phyloP scores from a whole-genome alignment of 2,113 vertebrate genomes.

The Sinosuthora webbiana region DNA sequence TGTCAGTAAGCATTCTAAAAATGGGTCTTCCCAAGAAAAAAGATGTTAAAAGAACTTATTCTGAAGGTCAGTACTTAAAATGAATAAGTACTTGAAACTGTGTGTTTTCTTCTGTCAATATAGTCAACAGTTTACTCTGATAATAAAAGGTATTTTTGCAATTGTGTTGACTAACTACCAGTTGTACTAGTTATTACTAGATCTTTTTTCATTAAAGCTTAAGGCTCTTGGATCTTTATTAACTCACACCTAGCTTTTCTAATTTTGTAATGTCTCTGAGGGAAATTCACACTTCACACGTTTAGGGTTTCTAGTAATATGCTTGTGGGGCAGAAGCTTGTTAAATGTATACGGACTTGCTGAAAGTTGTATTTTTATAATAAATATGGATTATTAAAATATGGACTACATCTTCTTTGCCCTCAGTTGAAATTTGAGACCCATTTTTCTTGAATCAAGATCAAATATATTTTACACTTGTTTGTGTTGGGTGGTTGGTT shows the following conservation, averaged over 20 bases:
- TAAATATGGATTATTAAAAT: slow-evolving; percentile 68
- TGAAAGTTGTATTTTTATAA: slow-evolving; percentile 72
- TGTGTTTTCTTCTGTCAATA: neutral
- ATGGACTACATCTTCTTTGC: slow-evolving; percentile 70
- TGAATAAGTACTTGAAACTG: neutral
- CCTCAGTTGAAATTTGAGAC: slow-evolving; percentile 69
- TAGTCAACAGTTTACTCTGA: slow-evolving; percentile 22
- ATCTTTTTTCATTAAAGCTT: slow-evolving; percentile 7
- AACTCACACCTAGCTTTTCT: neutral
- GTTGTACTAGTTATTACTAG: slow-evolving; percentile 15
- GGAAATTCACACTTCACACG: neutral
- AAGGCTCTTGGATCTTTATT: slow-evolving; percentile 6
- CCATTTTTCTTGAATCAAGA: slow-evolving; percentile 57
- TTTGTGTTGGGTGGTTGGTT: slow-evolving; percentile 72
- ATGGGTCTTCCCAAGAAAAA: slow-evolving; percentile 8
- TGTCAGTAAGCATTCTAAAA: slow-evolving; percentile 20
- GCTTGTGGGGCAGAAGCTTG: slow-evolving; percentile 62
- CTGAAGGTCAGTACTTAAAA: neutral
- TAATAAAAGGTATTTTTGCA: slow-evolving; percentile 34
- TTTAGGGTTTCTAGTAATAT: slow-evolving; percentile 45
- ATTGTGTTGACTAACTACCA: slow-evolving; percentile 30
- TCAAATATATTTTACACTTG: slow-evolving; percentile 62
- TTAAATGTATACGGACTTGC: slow-evolving; percentile 61
- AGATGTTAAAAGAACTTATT: neutral
- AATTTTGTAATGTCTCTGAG: slow-evolving; percentile 2